Conservation (phyloP, 2,797 vertebrate species). For the Zalophus californianus region DNA sequence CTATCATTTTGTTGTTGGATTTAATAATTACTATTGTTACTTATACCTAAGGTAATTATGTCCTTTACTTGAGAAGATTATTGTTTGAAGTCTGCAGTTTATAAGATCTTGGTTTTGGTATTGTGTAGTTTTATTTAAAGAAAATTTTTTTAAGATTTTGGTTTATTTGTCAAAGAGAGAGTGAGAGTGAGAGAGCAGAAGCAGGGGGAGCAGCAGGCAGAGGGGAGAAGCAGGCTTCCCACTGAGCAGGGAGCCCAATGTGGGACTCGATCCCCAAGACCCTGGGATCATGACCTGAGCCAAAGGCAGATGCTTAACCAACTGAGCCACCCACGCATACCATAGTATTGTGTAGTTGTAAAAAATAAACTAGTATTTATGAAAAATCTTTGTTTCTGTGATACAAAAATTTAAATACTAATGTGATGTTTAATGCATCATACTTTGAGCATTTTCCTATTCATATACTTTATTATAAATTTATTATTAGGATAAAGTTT, state of each 20-base stretch:
- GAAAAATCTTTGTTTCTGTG: background rate
- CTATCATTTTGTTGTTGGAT: background rate
- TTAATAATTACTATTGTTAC: background rate
- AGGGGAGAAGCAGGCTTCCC: too few relatives aligned
- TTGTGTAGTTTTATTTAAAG: background rate
- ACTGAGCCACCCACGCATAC: too few relatives aligned
- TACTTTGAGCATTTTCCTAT: conserved; percentile 24
- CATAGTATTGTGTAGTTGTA: background rate
- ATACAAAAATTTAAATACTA: background rate
- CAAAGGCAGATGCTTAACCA: too few relatives aligned
- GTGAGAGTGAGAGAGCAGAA: too few relatives aligned
- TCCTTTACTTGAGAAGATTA: conserved; percentile 56
- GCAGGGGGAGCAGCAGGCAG: too few relatives aligned
- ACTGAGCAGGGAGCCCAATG: too few relatives aligned
- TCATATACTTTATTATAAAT: background rate
- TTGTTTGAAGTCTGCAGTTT: background rate
- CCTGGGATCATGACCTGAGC: too few relatives aligned
- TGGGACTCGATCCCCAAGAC: too few relatives aligned
- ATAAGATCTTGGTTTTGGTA: conserved; percentile 14
- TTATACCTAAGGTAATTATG: background rate
- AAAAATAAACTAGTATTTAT: background rate
- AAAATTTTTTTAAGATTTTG: too few relatives aligned
- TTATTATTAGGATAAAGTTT: background rate
- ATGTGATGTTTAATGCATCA: background rate
- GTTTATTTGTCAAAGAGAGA: too few relatives aligned